Evolutionary conservation across 1,140 invertebrate species (phyloP), one percentile per base, ranked within the genome.

Genomic region (Formica selysi): DNA sequence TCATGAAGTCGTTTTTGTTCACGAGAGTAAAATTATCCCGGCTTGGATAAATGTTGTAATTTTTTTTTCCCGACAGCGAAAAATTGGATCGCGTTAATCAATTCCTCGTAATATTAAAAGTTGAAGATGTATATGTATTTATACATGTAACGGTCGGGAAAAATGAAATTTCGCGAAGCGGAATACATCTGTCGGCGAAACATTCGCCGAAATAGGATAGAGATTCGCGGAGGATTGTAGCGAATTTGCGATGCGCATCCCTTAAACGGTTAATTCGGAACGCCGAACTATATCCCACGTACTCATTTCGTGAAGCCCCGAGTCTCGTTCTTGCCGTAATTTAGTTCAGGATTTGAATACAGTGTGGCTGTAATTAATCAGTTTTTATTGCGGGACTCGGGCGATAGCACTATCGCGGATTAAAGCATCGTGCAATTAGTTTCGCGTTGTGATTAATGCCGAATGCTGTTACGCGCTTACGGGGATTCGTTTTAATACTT

Each of bases 341-440:
- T 83, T 62, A 83, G 54, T 62, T 51, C 79, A n/a, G 79, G 68
- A 83, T 83, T 83, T 83, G 79, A 83, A 81, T 81, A 61, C 79
- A 81, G 79, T 83, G 79, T 48, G 54, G 68, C 54, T 48, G 68
- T 74, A 83, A 83, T 83, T 83, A 83, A 83, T 83, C 79, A 83
- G 79, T 83, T 83, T 83, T 83, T 83, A 83, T 74, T 83, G 68
- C 79, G 44, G 22, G 11, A 61, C 36, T 54, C 38, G n/a, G 79
- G 26, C 68, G 26, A 83, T 83, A 83, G 38, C 26, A 62, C 68
- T 83, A 83, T 83, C 38, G 54, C 13, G 68, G 79, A 83, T 83
- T 83, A 83, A 59, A 61, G 68, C 79, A 83, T 83, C 79, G 79
- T 61, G 79, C 73, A 83, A 83, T 83, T 83, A 73, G 79, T 83